Evolutionary conservation across 2,888 invertebrate species (phyloP).

Genomic region (Drosophila quinaria): DNA sequence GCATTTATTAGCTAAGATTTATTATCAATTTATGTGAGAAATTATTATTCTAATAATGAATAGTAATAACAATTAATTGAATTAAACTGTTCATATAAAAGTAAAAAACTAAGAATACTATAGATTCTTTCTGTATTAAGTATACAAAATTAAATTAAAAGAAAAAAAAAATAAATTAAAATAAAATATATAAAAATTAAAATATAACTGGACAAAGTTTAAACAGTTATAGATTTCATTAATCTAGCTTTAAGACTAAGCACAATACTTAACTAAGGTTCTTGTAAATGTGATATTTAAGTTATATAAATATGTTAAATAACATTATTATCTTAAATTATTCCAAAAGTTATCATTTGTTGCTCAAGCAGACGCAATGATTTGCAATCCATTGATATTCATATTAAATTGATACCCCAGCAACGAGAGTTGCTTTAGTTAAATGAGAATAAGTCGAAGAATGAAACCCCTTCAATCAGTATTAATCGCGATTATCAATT

Average conservation of each 20-base stretch:
- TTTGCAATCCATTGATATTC: slow-evolving; percentile 1
- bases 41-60: background rate
- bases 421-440: background rate
- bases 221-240: too few relatives aligned
- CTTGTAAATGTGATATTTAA: background rate
- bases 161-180: background rate
- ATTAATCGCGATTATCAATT: slow-evolving; percentile 48
- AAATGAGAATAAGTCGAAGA: background rate
- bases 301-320: background rate
- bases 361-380: slow-evolving; percentile 7
- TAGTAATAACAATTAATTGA: background rate
- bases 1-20: background rate
- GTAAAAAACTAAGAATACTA: background rate
- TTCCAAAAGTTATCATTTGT: background rate
- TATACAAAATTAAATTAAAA: background rate
- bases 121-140: background rate
- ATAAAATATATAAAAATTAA: too few relatives aligned
- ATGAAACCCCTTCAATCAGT: slow-evolving; percentile 16
- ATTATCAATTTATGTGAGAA: background rate
- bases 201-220: too few relatives aligned
- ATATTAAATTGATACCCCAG: background rate
- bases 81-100: background rate
- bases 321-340: background rate
- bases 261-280: too few relatives aligned
- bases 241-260: too few relatives aligned